Evolutionary conservation across 2,113 vertebrate genomes (phyloP).

Genomic region (Chaenogobius annularis): DNA sequence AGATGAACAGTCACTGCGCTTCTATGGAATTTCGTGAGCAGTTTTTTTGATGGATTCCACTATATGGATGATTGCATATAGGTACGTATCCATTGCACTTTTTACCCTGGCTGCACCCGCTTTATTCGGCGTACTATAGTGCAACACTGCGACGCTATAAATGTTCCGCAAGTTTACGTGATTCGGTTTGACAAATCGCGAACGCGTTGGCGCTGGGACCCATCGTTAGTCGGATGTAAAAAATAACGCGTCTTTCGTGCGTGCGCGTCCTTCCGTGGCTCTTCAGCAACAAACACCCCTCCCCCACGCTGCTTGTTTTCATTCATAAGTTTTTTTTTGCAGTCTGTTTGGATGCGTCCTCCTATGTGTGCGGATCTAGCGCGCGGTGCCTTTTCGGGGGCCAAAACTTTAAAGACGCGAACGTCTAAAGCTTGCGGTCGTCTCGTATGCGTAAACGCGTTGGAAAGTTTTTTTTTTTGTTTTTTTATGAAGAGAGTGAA

Average conservation of each 20-base stretch:
- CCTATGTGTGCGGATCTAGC: constrained; percentile 57
- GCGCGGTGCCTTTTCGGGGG: constrained; percentile 34
- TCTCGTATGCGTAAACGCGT: constrained; percentile 7
- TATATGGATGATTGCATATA: constrained; percentile 71
- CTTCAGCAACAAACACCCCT: constrained; percentile 61
- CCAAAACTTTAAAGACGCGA: constrained; percentile 14
- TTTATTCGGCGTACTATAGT: background rate
- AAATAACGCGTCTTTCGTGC: constrained; percentile 42
- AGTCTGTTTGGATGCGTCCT: constrained; percentile 49
- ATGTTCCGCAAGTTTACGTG: background rate
- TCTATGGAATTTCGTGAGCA: constrained; percentile 63
- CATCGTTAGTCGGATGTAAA: constrained; percentile 11
- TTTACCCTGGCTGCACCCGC: background rate
- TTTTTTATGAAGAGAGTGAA: background rate
- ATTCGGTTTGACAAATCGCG: background rate
- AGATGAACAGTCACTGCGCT: constrained; percentile 30
- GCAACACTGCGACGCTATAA: background rate
- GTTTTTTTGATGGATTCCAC: constrained; percentile 76
- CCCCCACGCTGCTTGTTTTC: constrained; percentile 82
- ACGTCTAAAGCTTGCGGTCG: background rate
- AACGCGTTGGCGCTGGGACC: background rate
- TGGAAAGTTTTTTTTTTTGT: background rate
- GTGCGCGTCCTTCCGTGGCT: constrained; percentile 43
- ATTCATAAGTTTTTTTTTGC: constrained; percentile 88
- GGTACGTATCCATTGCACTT: constrained; percentile 64